Base-by-base conservation (phyloP, 2,113 vertebrate species). In the Pangasianodon gigas region DNA sequence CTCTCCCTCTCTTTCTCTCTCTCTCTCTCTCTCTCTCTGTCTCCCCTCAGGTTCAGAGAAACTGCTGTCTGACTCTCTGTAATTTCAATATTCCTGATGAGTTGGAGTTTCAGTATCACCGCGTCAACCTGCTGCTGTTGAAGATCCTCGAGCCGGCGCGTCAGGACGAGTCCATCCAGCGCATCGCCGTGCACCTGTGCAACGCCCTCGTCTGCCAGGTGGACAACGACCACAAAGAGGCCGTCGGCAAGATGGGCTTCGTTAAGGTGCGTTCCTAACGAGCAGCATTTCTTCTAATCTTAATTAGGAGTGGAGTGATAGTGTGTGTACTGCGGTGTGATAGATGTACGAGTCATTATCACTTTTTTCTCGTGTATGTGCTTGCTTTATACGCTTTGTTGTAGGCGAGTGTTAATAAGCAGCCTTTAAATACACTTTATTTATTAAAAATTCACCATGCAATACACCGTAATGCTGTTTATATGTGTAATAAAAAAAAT, bases 1-100 rank as follows among this genome's bases (percentile, higher is more conserved):
- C 51, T 11, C 51, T 11, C 11, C 13, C 11, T 54, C 52, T 11
- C 52, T 54, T 10, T 14, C 52, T 11, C 52, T 11, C 54, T 4
- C 54, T 56, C 54, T 18, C 54, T 56, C 54, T 18, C 16, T 18
- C 16, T 56, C 54, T 5, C 54, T 19, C 54, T 18, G 3, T 56
- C 54, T 18, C 14, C 56, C 16, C 19, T 11, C 92, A 99, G 98
- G 98, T 99, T n/a, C 98, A 99, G 94, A 96, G 98, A 91, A 99
- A 99, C 96, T 99, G 98, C 95, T 99, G 98, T 94, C 93, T 99
- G 94, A 99, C 98, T 0, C 96, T 99, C 79, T 99, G 98, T 88
- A 99, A 99, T 96, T 99, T 99, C 96, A 98, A 97, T 94, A 99
- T 99, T 90, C 98, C 98, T 0, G 98, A 99, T 91, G 98, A 99